Evolutionary conservation across 2,888 invertebrate genomes (phyloP), one percentile per base, ranked within the genome.

Genomic region (Periphyllus acericola): DNA sequence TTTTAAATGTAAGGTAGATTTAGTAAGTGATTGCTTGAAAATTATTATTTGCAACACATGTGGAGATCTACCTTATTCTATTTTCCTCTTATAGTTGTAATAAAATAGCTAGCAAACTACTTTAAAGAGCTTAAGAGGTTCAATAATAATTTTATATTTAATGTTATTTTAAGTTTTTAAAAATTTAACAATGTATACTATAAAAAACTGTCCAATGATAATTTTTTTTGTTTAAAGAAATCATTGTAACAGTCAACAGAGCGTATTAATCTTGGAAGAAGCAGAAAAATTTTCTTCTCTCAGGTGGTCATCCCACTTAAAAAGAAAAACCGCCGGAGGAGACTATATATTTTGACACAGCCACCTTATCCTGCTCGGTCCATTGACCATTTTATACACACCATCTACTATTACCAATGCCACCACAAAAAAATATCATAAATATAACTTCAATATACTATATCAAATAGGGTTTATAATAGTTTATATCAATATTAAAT

Each of bases 11-110:
- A n/a, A 5, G 9, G 46, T 46, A 85, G 71, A 86, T 71, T 86
- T 86, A 86, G 85, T 85, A 78, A 85, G 78, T 76, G 32, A 60
- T 71, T 74, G 52, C 19, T 72, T 74, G 21, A n/a, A 83, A 55
- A n/a, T 55, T 17, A 72, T 19, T 34, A 52, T n/a, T 46, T n/a
- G 9, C 34, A 83, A 29, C 83, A 83, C 55, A 83, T 74, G 55
- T 83, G 72, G 72, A 83, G 52, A 83, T 83, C 72, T 74, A 83
- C 72, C 52, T 71, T n/a, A 8, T 29, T 83, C 74, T 46, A 74
- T 83, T 36, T 55, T 36, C 9, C 74, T 83, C 83, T 36, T 74
- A 74, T 25, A 46, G n/a, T 55, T 74, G 72, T n/a, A 74, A 55
- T 55, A 74, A 74, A 83, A 83, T 55, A 83, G 55, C 19, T n/a